Conservation (phyloP, 2,888 invertebrate species). For the Ceramica pisi region DNA sequence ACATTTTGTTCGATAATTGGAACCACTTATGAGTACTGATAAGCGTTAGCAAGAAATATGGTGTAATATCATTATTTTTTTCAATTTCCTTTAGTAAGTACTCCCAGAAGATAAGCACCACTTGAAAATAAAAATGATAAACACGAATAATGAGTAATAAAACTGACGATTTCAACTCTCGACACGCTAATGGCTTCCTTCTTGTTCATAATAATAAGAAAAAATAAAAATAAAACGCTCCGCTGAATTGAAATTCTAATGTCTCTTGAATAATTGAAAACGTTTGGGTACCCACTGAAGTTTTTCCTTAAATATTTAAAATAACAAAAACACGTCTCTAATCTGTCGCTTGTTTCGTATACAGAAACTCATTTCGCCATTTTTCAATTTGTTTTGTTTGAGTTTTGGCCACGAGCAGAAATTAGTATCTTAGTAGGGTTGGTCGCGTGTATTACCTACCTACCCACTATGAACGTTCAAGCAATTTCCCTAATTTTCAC, state of each 20-base stretch:
- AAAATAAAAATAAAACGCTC: conserved; percentile 67
- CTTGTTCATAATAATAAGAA: conserved; percentile 64
- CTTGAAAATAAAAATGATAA: conserved; percentile 61
- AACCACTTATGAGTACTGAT: conserved; percentile 1
- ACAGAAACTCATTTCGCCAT: conserved; percentile 66
- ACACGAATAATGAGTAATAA: conserved; percentile 70
- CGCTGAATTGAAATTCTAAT: conserved; percentile 77
- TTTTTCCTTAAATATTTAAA: conserved; percentile 69
- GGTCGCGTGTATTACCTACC: conserved; percentile 29
- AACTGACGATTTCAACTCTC: conserved; percentile 67
- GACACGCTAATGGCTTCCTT: conserved; percentile 69
- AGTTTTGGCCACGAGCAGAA: conserved; percentile 38
- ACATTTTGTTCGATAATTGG: not conserved
- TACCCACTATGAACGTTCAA: conserved; percentile 27
- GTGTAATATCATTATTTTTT: conserved; percentile 40
- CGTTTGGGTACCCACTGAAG: conserved; percentile 70
- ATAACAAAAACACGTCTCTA: conserved; percentile 68
- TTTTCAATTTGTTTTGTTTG: conserved; percentile 57
- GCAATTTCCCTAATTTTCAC: conserved; percentile 42
- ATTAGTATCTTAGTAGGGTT: conserved; percentile 46
- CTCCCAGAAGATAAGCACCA: conserved; percentile 45
- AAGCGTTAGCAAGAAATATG: not conserved
- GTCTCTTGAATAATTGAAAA: conserved; percentile 76
- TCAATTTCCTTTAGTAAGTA: conserved; percentile 34
- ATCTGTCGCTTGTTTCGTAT: conserved; percentile 66